Base-by-base conservation (phyloP, 2,113 vertebrate species). In the Neoarius graeffei region DNA sequence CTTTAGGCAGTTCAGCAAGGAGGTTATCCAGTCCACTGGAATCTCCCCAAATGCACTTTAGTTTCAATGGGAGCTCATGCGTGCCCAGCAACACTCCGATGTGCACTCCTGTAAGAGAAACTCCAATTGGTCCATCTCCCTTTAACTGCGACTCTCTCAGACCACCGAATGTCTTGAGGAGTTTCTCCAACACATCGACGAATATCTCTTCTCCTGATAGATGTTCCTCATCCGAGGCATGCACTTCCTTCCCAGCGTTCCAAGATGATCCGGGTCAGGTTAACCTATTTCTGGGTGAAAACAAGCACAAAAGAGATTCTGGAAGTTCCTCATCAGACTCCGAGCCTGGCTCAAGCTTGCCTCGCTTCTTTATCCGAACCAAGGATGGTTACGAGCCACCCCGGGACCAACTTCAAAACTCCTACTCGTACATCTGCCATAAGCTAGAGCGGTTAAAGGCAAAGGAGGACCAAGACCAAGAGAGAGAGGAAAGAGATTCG, bases 241-340 rank as follows among this genome's bases (percentile, higher is more conserved):
- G 92, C 67, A 90, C 66, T 85, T 90, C 77, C 10, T 97, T 97
- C 89, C 94, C 93, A 0, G 94, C 94, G 87, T 96, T 96, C 89
- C 95, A 89, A 89, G 95, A 93, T 0, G 94, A 95, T 88, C 96
- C 94, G 82, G 96, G 96, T 87, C 97, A 97, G 92, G 96, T 95
- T 52, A 98, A 96, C 91, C 97, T 97, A 2, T 98, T 98, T 93
- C 98, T 97, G 97, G 95, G 94, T 85, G 96, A 95, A 56, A 93
- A 93, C 13, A 90, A 90, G 76, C 74, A 91, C 69, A 93, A 92
- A 1, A 89, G 90, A 2, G 95, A 91, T 0, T 92, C 90, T 19
- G 90, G 90, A 85, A 87, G 91, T 25, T 95, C 95, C 0, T 96
- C 94, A 23, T 92, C 95, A 30, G 92, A 94, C 56, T 94, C 91